Evolutionary conservation across 2,888 invertebrate species (phyloP).

Genomic region (Acanthosepion esculentum): DNA sequence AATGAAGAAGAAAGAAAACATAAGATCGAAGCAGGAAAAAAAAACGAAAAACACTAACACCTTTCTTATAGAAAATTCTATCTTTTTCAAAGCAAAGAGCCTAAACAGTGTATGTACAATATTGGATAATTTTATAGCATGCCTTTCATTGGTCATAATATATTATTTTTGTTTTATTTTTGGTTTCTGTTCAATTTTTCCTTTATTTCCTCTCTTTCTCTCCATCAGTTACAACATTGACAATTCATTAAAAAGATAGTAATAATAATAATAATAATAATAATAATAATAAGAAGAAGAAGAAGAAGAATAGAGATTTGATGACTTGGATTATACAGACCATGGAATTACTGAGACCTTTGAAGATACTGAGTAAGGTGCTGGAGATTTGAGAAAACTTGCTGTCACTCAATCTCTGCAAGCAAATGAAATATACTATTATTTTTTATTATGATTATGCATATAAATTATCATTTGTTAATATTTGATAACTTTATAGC

Average conservation of each 20-base stretch:
- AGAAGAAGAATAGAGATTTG: too few species aligned
- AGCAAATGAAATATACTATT: too few species aligned
- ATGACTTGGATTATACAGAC: too few species aligned
- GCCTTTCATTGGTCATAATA: neutral
- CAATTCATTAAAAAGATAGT: too few species aligned
- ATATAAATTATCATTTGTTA: neutral
- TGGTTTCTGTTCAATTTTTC: neutral
- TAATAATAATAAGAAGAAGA: too few species aligned
- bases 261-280: too few species aligned
- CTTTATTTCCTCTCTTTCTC: neutral
- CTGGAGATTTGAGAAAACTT: too few species aligned
- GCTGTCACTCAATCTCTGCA: too few species aligned
- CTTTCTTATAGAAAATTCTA: neutral
- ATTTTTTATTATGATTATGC: too few species aligned
- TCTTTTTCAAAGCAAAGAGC: neutral
- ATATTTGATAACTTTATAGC: neutral
- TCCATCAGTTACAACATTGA: neutral
- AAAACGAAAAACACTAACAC: neutral
- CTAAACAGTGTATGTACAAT: neutral
- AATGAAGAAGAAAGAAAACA: neutral
- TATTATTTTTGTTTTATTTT: neutral
- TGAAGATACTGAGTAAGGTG: too few species aligned
- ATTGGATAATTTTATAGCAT: constrained; percentile 1
- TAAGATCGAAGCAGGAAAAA: neutral
- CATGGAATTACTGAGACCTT: too few species aligned